phyloP scores from a whole-genome alignment of 2,888 invertebrate species.

The Blastobasis lacticolella region DNA sequence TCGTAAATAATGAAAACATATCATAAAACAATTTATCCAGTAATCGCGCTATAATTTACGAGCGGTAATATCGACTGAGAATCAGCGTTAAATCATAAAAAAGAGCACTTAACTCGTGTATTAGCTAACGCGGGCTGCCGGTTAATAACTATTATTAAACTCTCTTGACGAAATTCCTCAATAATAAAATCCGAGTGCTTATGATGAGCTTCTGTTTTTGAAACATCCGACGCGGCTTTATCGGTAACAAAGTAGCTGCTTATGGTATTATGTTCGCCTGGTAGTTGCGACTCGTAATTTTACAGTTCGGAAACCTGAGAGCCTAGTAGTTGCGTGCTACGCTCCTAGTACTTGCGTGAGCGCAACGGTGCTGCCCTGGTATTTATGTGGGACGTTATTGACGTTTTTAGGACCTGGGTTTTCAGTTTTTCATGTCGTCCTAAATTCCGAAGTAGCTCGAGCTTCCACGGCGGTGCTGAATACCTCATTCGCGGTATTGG shows the following conservation, averaged over 20 bases:
- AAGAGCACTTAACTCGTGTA: conserved; percentile 60
- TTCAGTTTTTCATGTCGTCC: conserved; percentile 1
- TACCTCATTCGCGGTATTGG: conserved; percentile 4
- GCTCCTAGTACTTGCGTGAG: conserved; percentile 6
- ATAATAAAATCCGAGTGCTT: conserved; percentile 44
- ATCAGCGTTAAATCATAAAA: conserved; percentile 69
- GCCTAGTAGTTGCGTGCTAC: conserved; percentile 6
- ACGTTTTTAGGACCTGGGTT: background rate
- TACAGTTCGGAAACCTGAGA: conserved; percentile 1
- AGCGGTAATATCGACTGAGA: conserved; percentile 54
- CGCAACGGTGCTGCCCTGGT: conserved; percentile 4
- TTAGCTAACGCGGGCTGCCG: conserved; percentile 61
- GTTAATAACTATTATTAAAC: conserved; percentile 70
- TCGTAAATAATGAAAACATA: conserved; percentile 51
- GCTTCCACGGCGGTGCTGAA: too few species aligned
- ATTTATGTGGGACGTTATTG: background rate
- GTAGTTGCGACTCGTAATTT: background rate
- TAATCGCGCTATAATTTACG: conserved; percentile 61
- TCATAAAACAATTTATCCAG: conserved; percentile 65
- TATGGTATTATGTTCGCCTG: background rate
- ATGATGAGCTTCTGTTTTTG: conserved; percentile 27
- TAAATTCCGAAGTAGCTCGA: background rate
- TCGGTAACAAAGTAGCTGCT: conserved; percentile 6
- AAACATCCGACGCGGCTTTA: background rate
- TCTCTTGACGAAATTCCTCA: conserved; percentile 57